phyloP scores from a whole-genome alignment of 2,888 invertebrate species.

The Encarsia formosa region DNA sequence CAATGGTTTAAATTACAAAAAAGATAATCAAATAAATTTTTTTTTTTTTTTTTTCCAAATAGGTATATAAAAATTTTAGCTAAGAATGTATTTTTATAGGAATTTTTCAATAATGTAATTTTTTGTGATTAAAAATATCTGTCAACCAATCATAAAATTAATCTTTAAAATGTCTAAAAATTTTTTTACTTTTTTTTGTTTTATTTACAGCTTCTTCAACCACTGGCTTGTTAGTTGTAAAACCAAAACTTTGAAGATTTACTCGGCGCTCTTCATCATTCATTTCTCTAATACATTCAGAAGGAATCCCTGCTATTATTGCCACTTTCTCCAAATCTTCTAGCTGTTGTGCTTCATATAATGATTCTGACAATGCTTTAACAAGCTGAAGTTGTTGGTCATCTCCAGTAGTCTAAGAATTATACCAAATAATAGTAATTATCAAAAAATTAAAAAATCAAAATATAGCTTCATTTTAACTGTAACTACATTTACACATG shows the following conservation, averaged over 20 bases:
- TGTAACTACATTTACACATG: no score
- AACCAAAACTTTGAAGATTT: conserved; percentile 45
- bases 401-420: conserved; percentile 31
- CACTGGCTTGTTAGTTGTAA: conserved; percentile 37
- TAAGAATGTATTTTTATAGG: no score
- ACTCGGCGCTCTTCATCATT: conserved; percentile 31
- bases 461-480: no score
- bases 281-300: conserved; percentile 29
- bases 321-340: conserved; percentile 42
- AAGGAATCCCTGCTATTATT: conserved; percentile 32
- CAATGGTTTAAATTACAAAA: not conserved
- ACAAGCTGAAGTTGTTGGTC: conserved; percentile 50
- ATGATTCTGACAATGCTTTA: conserved; percentile 51
- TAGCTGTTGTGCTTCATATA: conserved; percentile 46
- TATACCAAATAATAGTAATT: no score
- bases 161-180: not conserved
- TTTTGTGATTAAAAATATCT: no score
- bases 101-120: no score
- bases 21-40: not conserved
- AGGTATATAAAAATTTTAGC: no score
- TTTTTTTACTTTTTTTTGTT: conserved; percentile 33
- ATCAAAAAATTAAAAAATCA: no score
- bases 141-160: not conserved
- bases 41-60: no score
- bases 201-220: conserved; percentile 18